phyloP scores from a whole-genome alignment of 37 sponge, comb jelly and placozoan species.

The Dysidea cf. avara region DNA sequence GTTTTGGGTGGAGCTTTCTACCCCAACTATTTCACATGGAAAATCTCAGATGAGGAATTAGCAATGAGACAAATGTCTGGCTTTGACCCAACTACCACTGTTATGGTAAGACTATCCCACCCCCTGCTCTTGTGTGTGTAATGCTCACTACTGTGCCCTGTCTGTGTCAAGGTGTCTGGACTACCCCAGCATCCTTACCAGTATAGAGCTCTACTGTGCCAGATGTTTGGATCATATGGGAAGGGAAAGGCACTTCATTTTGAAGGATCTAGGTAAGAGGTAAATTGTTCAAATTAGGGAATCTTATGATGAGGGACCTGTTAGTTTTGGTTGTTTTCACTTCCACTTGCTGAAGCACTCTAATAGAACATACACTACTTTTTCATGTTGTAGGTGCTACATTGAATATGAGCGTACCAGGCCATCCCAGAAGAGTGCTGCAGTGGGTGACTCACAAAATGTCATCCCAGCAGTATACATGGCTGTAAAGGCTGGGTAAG shows the following conservation, averaged over 20 bases:
- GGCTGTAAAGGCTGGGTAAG: conserved; percentile 38
- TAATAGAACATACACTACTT: too few species aligned
- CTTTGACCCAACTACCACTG: conserved; percentile 70
- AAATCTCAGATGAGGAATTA: conserved; percentile 48
- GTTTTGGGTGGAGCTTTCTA: conserved; percentile 87
- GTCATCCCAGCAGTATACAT: conserved; percentile 55
- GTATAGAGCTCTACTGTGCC: conserved; percentile 33
- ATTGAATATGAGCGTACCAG: conserved; percentile 57
- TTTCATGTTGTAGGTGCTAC: conserved; percentile 32
- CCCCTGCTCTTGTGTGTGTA: neutral
- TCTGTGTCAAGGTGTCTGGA: conserved; percentile 37
- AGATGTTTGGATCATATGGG: conserved; percentile 47
- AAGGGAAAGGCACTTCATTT: conserved; percentile 66
- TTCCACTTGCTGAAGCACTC: too few species aligned
- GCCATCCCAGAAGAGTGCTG: neutral
- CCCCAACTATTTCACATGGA: conserved; percentile 81
- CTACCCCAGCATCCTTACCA: conserved; percentile 42
- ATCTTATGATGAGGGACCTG: too few species aligned
- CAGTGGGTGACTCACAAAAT: neutral
- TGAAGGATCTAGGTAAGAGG: conserved; percentile 61
- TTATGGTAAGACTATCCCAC: conserved; percentile 51
- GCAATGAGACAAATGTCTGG: conserved; percentile 60
- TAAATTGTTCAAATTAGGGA: too few species aligned
- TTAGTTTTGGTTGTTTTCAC: too few species aligned
- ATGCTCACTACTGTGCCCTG: neutral